Conservation (phyloP, 2,888 invertebrate genomes). For the Omphaloscelis lunosa region DNA sequence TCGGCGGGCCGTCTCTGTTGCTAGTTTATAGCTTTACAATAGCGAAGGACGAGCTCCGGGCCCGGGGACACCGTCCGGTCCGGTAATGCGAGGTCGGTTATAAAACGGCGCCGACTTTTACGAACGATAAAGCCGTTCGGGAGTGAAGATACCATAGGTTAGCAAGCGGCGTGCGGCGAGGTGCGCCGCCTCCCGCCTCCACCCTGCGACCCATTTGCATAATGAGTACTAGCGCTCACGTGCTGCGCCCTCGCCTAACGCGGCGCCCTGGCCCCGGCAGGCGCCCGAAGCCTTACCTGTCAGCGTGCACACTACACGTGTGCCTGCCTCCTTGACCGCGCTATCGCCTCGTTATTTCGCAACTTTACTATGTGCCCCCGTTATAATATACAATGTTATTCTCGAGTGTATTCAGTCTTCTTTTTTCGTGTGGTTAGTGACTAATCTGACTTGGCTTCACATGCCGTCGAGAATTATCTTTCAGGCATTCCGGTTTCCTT, state of each 20-base stretch:
- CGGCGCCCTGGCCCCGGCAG: slow-evolving; percentile 31
- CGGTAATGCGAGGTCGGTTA: slow-evolving; percentile 18
- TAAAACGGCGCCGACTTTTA: slow-evolving; percentile 36
- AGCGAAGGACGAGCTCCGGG: slow-evolving; percentile 4
- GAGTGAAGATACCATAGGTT: slow-evolving; percentile 45
- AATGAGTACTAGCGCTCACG: slow-evolving; percentile 75
- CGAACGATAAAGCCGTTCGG: slow-evolving; percentile 39
- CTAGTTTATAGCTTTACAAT: slow-evolving; percentile 42
- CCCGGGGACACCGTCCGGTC: slow-evolving; percentile 3
- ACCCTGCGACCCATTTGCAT: slow-evolving; percentile 83
- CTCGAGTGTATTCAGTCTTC: slow-evolving; percentile 26
- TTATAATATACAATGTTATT: slow-evolving; percentile 31
- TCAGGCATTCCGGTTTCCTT: too few relatives aligned
- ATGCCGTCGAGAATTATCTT: too few relatives aligned
- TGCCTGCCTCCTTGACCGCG: slow-evolving; percentile 10
- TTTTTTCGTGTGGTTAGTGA: too few relatives aligned
- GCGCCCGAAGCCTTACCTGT: slow-evolving; percentile 52
- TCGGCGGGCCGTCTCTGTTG: slow-evolving; percentile 37
- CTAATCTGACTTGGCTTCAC: too few relatives aligned
- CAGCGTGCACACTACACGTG: slow-evolving; percentile 35
- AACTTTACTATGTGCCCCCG: slow-evolving; percentile 26
- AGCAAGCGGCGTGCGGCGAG: slow-evolving; percentile 41
- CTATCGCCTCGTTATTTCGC: slow-evolving; percentile 11
- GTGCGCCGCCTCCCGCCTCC: slow-evolving; percentile 45
- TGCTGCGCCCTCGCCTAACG: slow-evolving; percentile 62